These are phyloP conservation scores for Linyphia triangularis DNA, from an alignment of 2,888 invertebrate species.

Conservation along the genomic window DNA sequence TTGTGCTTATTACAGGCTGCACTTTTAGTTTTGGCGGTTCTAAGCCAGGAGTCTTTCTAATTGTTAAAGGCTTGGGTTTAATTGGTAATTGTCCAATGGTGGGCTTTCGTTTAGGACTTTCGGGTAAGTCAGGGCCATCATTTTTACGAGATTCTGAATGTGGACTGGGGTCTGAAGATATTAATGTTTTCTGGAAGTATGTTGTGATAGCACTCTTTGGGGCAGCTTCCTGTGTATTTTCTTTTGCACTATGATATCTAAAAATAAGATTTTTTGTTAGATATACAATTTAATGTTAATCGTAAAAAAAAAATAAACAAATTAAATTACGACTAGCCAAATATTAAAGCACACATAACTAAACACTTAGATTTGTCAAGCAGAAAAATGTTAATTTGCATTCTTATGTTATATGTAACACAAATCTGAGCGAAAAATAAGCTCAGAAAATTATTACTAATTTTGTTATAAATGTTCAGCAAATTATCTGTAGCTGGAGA, in stretches of 20 bases:
- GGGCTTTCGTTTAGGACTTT: conserved; percentile 58
- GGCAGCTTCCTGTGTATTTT: background rate
- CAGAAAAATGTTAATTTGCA: no score
- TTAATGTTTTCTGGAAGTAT: conserved; percentile 57
- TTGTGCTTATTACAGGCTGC: conserved; percentile 42
- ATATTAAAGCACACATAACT: no score
- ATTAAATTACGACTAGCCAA: background rate
- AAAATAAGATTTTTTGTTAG: background rate
- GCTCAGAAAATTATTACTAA: no score
- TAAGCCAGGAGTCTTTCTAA: conserved; percentile 86
- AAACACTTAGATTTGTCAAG: no score
- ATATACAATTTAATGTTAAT: no score
- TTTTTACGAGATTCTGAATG: conserved; percentile 13
- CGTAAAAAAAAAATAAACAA: background rate
- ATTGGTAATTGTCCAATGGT: conserved; percentile 82
- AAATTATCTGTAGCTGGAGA: no score
- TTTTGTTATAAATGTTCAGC: no score
- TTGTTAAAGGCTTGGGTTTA: conserved; percentile 90
- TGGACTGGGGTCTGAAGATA: conserved; percentile 11
- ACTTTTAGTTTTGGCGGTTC: conserved; percentile 76
- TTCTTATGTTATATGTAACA: no score
- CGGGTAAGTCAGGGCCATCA: conserved; percentile 14
- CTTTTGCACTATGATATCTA: conserved; percentile 37
- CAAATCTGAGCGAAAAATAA: no score
- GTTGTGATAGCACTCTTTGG: conserved; percentile 59